Evolutionary conservation across 2,113 vertebrate genomes (phyloP).

Genomic region (Varanus salvator): DNA sequence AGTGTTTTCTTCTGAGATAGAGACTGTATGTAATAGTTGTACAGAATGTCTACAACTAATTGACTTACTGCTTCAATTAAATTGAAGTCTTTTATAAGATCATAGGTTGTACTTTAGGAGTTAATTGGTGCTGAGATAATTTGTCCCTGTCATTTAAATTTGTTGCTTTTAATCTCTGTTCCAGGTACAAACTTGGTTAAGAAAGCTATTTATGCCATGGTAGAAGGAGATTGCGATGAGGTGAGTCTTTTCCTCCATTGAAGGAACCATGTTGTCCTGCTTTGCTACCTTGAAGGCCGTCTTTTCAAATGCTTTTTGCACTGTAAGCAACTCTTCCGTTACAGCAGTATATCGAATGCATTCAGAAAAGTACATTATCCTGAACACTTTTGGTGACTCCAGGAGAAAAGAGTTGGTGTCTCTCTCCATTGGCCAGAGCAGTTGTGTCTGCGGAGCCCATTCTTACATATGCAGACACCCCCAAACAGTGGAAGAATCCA

Average conservation of each 20-base stretch:
- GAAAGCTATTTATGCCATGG: slow-evolving; percentile 99
- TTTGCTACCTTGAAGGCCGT: slow-evolving; percentile 38
- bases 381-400: neutral
- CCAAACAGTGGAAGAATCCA: neutral
- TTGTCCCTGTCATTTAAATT: slow-evolving; percentile 38
- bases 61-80: slow-evolving; percentile 2
- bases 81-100: slow-evolving; percentile 27
- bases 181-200: slow-evolving; percentile 99
- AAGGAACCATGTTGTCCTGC: neutral
- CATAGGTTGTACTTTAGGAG: neutral
- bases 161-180: slow-evolving; percentile 72
- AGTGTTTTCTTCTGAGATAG: neutral
- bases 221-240: slow-evolving; percentile 99
- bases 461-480: neutral
- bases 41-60: neutral
- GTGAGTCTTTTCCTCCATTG: slow-evolving; percentile 78
- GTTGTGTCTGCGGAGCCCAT: neutral
- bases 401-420: neutral
- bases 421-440: neutral
- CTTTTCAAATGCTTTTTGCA: slow-evolving; percentile 29
- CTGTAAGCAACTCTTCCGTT: slow-evolving; percentile 30
- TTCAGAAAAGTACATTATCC: neutral
- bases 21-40: neutral
- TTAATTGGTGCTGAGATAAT: slow-evolving; percentile 40
- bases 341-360: neutral